Evolutionary conservation across 1,140 invertebrate species (phyloP), one percentile per base, ranked within the genome.

Genomic region (Hyles vespertilio): DNA sequence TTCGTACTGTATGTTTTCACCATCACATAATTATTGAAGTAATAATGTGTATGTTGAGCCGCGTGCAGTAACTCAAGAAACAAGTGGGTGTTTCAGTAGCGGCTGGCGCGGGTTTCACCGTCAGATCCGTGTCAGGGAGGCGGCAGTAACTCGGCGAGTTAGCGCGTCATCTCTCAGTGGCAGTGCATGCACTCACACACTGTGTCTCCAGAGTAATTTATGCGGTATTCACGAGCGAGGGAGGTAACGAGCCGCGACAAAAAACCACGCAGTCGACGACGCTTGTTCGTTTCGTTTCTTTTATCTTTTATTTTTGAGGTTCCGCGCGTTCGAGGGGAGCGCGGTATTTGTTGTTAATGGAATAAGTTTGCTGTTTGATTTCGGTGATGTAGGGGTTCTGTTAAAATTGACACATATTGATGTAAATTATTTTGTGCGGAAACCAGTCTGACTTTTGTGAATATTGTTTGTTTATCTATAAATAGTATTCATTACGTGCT

Each of bases 211-310:
- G 48, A 49, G 69, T 75, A 80, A 82, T 77, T 80, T 65, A 74
- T 64, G 72, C 66, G 63, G 70, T 70, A 69, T 61, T 72, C 70
- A 59, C 67, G 61, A 69, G 65, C 65, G 64, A 36, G 69, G 65
- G 70, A 70, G 70, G 70, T 70, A 84, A 84, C 78, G 74, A 83
- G 72, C 55, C 69, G 69, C 62, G 77, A 75, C 74, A 74, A 76
- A 74, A 75, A 66, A 65, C 59, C 57, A 55, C 51, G 52, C 51
- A 62, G 58, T 61, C 65, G 64, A 68, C 64, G 58, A 63, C 70
- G 59, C 67, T 72, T 68, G 63, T 67, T 68, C 70, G 67, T 67
- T 75, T 69, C 43, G 34, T 54, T 44, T 45, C 52, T 51, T 60
- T 71, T 71, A 61, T 56, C 56, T 63, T 56, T 69, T 62, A 61